Evolutionary conservation across 2,113 vertebrate species (phyloP), one percentile per base, ranked within the genome.

Genomic region (Pipa parva): DNA sequence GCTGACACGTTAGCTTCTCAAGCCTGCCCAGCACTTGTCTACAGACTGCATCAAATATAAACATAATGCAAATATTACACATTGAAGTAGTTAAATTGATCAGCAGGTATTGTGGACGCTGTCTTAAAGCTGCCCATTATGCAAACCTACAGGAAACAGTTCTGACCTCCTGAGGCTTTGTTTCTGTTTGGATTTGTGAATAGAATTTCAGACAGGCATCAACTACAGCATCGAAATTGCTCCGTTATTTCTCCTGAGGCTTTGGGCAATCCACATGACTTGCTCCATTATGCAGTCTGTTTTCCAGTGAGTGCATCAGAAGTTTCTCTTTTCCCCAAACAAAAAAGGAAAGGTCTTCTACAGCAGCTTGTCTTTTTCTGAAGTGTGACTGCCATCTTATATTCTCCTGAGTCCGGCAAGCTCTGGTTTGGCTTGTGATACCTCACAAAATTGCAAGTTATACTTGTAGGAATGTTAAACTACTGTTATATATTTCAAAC

Each of bases 151-250:
- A 93, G 90, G 90, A 95, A 91, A 87, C 84, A 77, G 84, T 87
- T 77, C 82, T 92, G 92, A 95, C 93, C 92, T 96, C 94, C 93
- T 85, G 87, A 91, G 93, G 92, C 90, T 94, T 97, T 95, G 93
- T 97, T 96, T 98, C 93, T 98, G 92, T 97, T 98, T 97, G 93
- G 92, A 94, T 97, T 97, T 96, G 92, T 90, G 92, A 94, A 97
- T 95, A 89, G 94, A 93, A 92, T 94, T 94, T 95, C 83, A 90
- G 92, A 87, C 90, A 85, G 87, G 92, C 92, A 92, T 95, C 93
- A 95, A 92, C 93, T 92, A 91, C 79, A 63, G 96, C 97, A 97
- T 97, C 95, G 95, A 97, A 97, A 98, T 97, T 92, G 92, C 90
- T 93, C 88, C 89, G 80, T 94, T 95, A 96, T 99, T 97, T 97